These are phyloP conservation scores for Drosophila neotestacea DNA, from an alignment of 2,888 invertebrate genomes.

Conservation along the genomic window DNA sequence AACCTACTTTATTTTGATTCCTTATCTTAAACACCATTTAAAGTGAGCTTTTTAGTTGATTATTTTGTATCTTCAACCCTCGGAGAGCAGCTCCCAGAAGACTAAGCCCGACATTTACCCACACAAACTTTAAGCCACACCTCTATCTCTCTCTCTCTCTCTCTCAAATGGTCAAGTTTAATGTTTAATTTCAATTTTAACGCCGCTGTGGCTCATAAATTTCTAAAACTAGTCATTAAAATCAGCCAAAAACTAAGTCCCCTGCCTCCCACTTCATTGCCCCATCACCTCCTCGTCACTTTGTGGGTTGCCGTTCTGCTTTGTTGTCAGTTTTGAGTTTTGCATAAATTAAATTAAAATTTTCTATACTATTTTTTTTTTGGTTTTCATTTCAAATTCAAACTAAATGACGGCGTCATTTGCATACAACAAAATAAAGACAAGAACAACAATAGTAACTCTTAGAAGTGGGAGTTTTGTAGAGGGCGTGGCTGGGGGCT, in stretches of 20 bases:
- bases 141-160: constrained; percentile 19
- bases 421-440: constrained; percentile 55
- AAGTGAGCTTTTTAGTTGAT: constrained; percentile 11
- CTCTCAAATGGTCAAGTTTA: constrained; percentile 48
- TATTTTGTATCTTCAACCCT: constrained; percentile 17
- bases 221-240: constrained; percentile 71
- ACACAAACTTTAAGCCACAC: constrained; percentile 42
- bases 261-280: constrained; percentile 6
- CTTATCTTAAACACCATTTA: constrained; percentile 14
- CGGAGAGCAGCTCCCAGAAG: constrained; percentile 9
- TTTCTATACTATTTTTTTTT: constrained; percentile 30
- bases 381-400: constrained; percentile 49
- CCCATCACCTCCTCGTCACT: background rate
- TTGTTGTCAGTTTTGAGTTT: constrained; percentile 59
- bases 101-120: constrained; percentile 19
- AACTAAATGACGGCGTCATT: constrained; percentile 62
- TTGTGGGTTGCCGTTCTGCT: constrained; percentile 21
- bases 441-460: constrained; percentile 32
- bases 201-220: constrained; percentile 71
- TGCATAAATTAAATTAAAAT: constrained; percentile 74
- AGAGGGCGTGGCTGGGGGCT: constrained; percentile 17
- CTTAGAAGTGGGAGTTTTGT: background rate
- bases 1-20: background rate
- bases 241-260: constrained; percentile 53
- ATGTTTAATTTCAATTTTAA: constrained; percentile 71